A percentile compares a stretch with the other conserved stretches of the same genome.
Evolutionary conservation across 1,140 invertebrate genomes (phyloP).

Genomic region (Drosophila funebris): DNA sequence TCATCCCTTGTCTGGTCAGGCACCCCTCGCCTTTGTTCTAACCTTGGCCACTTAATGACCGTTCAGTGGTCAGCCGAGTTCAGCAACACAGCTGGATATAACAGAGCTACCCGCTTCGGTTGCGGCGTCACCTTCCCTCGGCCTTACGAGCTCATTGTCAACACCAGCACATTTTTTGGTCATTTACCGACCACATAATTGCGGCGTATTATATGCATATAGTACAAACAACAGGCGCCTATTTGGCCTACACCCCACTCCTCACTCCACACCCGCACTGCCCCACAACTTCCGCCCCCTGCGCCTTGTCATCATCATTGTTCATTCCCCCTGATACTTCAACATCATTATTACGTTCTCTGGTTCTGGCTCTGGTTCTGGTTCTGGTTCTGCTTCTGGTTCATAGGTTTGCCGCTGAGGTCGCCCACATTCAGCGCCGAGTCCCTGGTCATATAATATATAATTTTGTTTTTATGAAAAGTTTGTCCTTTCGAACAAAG

Average conservation of each 20-base stretch:
- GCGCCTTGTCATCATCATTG: not conserved
- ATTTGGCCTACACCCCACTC: not conserved
- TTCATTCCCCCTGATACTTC: conserved; percentile 30
- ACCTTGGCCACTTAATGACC: conserved; percentile 76
- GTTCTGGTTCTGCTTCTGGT: conserved; percentile 36
- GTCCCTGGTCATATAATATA: conserved; percentile 14
- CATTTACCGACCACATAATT: conserved; percentile 81
- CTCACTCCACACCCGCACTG: no score
- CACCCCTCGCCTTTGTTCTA: conserved; percentile 24
- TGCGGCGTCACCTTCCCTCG: not conserved
- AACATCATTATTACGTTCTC: conserved; percentile 73
- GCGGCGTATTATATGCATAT: conserved; percentile 76
- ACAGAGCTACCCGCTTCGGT: not conserved
- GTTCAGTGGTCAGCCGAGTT: conserved; percentile 64
- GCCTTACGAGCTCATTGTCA: conserved; percentile 80
- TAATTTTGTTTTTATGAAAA: conserved; percentile 59
- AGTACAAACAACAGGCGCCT: conserved; percentile 22
- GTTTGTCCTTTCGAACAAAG: conserved; percentile 73
- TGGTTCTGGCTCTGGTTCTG: conserved; percentile 4
- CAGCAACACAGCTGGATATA: conserved; percentile 18
- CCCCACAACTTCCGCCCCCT: not conserved
- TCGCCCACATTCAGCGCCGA: conserved; percentile 38
- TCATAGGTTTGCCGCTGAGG: conserved; percentile 74
- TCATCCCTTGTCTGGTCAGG: not conserved
- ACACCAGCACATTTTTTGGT: conserved; percentile 82